A percentile compares a stretch with the other conserved stretches of the same genome.
These are phyloP conservation scores for Limonius californicus DNA, from an alignment of 1,140 invertebrate genomes.

Conservation along the genomic window DNA sequence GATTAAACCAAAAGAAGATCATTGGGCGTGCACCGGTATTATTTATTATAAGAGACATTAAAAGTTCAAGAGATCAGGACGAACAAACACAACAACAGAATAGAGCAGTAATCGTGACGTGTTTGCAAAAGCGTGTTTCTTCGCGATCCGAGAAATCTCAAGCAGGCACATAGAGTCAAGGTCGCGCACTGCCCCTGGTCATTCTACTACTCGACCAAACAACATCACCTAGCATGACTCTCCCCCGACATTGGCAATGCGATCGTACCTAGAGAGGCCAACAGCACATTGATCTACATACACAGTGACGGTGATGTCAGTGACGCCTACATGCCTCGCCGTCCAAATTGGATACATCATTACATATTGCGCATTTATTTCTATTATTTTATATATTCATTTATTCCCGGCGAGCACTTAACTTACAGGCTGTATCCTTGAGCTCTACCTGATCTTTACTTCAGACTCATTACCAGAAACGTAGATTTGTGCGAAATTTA, in stretches of 20 bases:
- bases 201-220: conserved; percentile 25
- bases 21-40: too few species aligned
- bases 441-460: too few species aligned
- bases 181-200: conserved; percentile 35
- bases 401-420: too few species aligned
- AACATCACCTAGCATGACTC: conserved; percentile 13
- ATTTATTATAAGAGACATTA: too few species aligned
- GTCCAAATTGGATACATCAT: neutral
- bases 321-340: neutral
- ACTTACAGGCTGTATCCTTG: too few species aligned
- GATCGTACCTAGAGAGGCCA: conserved; percentile 20
- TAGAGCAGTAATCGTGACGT: neutral
- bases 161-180: conserved; percentile 29
- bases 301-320: conserved; percentile 20
- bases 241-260: neutral
- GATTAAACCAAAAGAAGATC: too few species aligned
- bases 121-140: conserved; percentile 34
- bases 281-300: conserved; percentile 32
- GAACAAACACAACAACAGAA: neutral
- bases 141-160: conserved; percentile 8
- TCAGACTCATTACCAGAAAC: too few species aligned
- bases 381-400: too few species aligned
- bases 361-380: too few species aligned
- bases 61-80: too few species aligned
- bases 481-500: too few species aligned